Evolutionary conservation across 2,113 vertebrate species (phyloP).

Genomic region (Orthochromis indermauri): DNA sequence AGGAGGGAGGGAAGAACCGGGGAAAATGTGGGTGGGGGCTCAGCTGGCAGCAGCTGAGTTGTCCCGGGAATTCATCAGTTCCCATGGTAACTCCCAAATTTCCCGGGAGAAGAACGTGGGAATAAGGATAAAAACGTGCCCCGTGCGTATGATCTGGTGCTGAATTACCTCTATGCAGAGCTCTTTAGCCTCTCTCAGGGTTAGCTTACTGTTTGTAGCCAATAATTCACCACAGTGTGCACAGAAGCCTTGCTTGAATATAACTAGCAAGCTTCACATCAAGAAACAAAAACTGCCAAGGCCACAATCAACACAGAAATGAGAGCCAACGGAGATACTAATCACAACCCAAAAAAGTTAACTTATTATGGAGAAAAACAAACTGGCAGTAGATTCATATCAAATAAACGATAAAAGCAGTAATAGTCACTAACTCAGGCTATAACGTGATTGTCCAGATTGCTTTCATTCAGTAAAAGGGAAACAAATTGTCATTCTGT

Average conservation of each 20-base stretch:
- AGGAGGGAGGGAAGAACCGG: neutral
- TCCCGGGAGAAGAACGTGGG: constrained; percentile 63
- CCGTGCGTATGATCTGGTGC: constrained; percentile 25
- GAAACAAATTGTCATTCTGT: neutral
- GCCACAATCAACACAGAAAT: neutral
- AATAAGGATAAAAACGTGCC: constrained; percentile 51
- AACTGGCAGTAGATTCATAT: neutral
- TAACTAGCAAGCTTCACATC: neutral
- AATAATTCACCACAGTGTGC: neutral
- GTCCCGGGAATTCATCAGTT: constrained; percentile 65
- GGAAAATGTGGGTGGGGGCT: neutral
- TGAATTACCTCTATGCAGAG: constrained; percentile 5
- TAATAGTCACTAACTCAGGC: neutral
- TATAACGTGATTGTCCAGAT: neutral
- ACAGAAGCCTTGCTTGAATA: neutral
- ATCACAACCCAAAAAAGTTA: neutral
- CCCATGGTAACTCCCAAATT: constrained; percentile 61
- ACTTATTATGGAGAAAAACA: neutral
- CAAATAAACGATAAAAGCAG: neutral
- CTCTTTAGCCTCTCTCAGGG: neutral
- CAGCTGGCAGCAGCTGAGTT: constrained; percentile 42
- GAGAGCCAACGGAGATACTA: neutral
- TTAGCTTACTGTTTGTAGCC: neutral
- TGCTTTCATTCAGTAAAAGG: neutral
- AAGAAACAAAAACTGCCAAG: neutral